Evolutionary conservation across 2,797 vertebrate species (phyloP), one percentile per base, ranked within the genome.

Genomic region (Pseudomugil tenellus): DNA sequence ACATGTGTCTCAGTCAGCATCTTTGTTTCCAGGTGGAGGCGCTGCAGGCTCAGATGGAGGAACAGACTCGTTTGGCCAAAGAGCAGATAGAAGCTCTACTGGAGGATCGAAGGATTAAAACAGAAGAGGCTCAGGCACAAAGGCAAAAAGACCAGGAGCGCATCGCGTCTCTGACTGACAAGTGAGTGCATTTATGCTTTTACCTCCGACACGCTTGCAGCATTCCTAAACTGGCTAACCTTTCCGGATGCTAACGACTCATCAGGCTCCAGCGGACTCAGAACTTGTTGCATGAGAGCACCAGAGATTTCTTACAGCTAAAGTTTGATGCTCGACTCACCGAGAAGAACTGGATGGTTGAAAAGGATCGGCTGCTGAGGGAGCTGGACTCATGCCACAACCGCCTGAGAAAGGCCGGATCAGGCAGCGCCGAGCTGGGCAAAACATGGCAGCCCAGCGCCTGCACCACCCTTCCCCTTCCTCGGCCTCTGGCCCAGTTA

Each of bases 291-390:
- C 94, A 96, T 14, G 95, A 97, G 83, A 99, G 96, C 85, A 99
- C 97, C 13, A 95, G 87, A 90, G 97, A 99, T 78, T 97, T 96
- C 77, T 81, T 99, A 52, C 94, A 97, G 80, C 92, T 98, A 0
- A 98, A 96, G 87, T 97, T 94, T 87, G 94, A 96, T 59, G 86
- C 92, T 11, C 94, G 95, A 63, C 88, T 91, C 52, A 94, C 94
- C 6, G 97, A 99, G 90, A 97, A 96, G 76, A 83, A 88, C 2
- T 99, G 97, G 97, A 96, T 98, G 95, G 88, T 92, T 53, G 97
- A 99, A 91, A 99, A 96, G 85, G 98, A 99, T 81, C 80, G 71
- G 26, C 90, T 99, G 37, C 73, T 99, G 66, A 92, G 89, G 76
- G 93, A 95, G 31, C 84, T 98, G 58, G 93, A 95, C 74, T 89